phyloP scores from a whole-genome alignment of 1,140 invertebrate species.

The Hylyphantes graminicola region DNA sequence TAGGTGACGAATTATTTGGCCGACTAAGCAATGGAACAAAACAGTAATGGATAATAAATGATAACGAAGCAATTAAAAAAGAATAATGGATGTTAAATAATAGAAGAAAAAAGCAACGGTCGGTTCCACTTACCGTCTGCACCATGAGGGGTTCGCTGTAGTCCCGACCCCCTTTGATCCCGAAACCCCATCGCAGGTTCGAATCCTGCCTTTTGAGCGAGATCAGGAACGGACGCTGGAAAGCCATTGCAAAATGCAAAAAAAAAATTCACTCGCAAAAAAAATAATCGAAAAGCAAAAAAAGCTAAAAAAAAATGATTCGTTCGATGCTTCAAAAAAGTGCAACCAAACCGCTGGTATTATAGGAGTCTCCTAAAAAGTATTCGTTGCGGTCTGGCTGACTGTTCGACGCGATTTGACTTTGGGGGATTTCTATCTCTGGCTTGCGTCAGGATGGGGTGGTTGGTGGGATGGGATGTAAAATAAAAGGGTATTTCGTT shows the following conservation, averaged over 20 bases:
- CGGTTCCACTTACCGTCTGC: conserved; percentile 85
- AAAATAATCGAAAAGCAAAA: conserved; percentile 5
- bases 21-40: no score
- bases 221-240: conserved; percentile 57
- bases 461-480: no score
- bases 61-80: no score
- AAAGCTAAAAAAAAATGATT: not conserved
- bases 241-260: conserved; percentile 42
- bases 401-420: conserved; percentile 55
- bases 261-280: not conserved
- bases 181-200: conserved; percentile 84
- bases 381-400: conserved; percentile 45
- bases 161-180: conserved; percentile 93
- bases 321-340: conserved; percentile 1
- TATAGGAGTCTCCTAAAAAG: no score
- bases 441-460: no score
- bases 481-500: no score
- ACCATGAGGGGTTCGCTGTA: conserved; percentile 89
- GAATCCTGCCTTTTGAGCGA: conserved; percentile 47
- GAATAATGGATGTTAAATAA: no score
- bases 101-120: no score
- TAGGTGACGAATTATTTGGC: no score
- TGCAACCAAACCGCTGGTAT: conserved; percentile 36
- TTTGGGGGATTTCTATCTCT: not conserved
- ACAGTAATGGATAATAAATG: no score